Conservation (phyloP, 2,888 invertebrate genomes). For the Capitulum mitella region DNA sequence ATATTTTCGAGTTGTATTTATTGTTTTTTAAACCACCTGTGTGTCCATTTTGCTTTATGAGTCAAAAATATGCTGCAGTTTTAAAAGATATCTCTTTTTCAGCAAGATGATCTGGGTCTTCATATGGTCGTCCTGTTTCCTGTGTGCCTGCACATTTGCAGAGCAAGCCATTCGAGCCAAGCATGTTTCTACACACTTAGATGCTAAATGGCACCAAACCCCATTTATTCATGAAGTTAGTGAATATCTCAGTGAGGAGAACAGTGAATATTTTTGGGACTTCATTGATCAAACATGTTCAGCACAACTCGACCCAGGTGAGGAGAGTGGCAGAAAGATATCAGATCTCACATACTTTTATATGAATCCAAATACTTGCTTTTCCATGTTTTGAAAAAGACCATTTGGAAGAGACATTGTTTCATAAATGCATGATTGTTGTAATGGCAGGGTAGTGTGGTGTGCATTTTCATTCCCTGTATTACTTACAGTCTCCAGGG, state of each 20-base stretch:
- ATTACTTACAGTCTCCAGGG: no score
- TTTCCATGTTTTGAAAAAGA: not conserved
- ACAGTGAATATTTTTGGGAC: slow-evolving; percentile 70
- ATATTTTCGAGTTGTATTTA: no score
- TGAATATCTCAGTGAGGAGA: slow-evolving; percentile 75
- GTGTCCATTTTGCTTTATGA: not conserved
- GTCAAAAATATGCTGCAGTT: not conserved
- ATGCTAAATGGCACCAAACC: slow-evolving; percentile 91
- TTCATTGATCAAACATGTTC: slow-evolving; percentile 63
- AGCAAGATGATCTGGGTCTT: not conserved
- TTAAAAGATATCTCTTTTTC: not conserved
- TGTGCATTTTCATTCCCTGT: no score
- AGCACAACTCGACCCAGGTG: slow-evolving; percentile 45
- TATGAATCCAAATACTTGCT: slow-evolving; percentile 17
- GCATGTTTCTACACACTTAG: slow-evolving; percentile 76
- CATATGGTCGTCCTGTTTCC: not conserved
- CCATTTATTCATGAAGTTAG: slow-evolving; percentile 85
- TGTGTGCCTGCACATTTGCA: not conserved
- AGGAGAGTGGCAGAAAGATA: no score
- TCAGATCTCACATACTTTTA: slow-evolving; percentile 23
- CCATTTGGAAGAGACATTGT: not conserved
- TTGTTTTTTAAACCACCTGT: no score
- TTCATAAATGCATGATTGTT: not conserved
- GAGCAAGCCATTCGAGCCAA: slow-evolving; percentile 52
- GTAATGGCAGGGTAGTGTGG: no score